phyloP scores from a whole-genome alignment of 37 sponge, comb jelly and placozoan genomes.

The Cliona cf. orientalis region DNA sequence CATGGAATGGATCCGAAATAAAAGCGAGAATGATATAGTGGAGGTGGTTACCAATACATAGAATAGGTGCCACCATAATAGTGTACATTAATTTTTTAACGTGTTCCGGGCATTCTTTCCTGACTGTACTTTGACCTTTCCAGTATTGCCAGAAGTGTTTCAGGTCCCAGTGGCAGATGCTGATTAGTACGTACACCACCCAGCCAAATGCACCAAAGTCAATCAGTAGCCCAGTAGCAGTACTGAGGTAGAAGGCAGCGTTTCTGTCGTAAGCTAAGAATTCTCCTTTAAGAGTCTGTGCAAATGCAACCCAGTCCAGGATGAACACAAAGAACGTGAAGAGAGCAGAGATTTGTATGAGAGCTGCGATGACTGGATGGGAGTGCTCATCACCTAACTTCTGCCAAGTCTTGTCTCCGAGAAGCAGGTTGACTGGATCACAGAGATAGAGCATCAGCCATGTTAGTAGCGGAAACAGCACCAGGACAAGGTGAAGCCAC shows the following conservation, averaged over 20 bases:
- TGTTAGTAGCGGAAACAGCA: conserved; percentile 22
- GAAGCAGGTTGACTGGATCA: conserved; percentile 44
- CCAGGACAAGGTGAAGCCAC: conserved; percentile 27
- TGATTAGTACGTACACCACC: conserved; percentile 28
- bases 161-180: conserved; percentile 16
- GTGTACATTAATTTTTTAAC: conserved; percentile 27
- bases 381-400: conserved; percentile 35
- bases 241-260: conserved; percentile 27
- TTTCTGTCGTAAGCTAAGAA: neutral
- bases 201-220: conserved; percentile 23
- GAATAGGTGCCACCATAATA: conserved; percentile 24
- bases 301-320: conserved; percentile 12
- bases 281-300: neutral
- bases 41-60: conserved; percentile 26
- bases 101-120: neutral
- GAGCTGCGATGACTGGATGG: conserved; percentile 26
- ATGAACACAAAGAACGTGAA: conserved; percentile 24
- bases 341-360: conserved; percentile 33
- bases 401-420: conserved; percentile 31
- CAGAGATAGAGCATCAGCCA: conserved; percentile 9
- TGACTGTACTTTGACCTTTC: neutral
- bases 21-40: conserved; percentile 37
- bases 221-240: conserved; percentile 24
- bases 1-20: conserved; percentile 38
- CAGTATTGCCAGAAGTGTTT: neutral